A percentile compares a stretch with the other conserved stretches of the same genome.
phyloP scores from a whole-genome alignment of 2,113 vertebrate species.

The Procavia capensis region DNA sequence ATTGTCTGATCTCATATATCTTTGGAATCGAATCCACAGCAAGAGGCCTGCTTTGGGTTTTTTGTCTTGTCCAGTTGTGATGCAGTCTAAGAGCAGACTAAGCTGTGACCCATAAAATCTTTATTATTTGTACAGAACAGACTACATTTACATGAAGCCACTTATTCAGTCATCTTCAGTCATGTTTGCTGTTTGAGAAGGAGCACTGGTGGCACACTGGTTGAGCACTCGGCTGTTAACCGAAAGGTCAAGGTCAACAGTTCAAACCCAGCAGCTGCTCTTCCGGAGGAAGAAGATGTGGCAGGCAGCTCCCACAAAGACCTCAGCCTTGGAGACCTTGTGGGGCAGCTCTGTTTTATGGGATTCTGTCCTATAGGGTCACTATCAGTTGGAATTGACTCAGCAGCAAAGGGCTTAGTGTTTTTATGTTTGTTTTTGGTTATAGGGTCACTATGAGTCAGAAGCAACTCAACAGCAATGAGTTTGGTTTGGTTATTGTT shows the following conservation, averaged over 20 bases:
- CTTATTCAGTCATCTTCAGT: not conserved
- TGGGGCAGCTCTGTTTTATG: not conserved
- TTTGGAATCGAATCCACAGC: no score
- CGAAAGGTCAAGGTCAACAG: not conserved
- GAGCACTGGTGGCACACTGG: not conserved
- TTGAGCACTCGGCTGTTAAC: not conserved
- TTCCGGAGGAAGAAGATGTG: not conserved
- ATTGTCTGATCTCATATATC: no score
- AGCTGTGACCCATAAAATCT: not conserved
- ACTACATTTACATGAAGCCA: not conserved
- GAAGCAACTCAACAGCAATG: not conserved
- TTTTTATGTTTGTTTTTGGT: no score
- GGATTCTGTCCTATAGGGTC: not conserved
- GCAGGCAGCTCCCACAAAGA: not conserved
- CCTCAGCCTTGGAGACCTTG: not conserved
- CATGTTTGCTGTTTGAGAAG: not conserved
- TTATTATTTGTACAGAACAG: slow-evolving; percentile 2
- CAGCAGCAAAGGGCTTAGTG: no score
- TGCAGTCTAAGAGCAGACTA: not conserved
- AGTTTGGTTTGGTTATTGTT: not conserved
- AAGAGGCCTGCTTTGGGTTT: no score
- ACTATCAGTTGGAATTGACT: not conserved
- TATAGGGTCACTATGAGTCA: not conserved
- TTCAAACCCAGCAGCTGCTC: not conserved
- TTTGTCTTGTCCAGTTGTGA: not conserved